Conservation (phyloP, 2,888 invertebrate species). For the Smittia aterrima region DNA sequence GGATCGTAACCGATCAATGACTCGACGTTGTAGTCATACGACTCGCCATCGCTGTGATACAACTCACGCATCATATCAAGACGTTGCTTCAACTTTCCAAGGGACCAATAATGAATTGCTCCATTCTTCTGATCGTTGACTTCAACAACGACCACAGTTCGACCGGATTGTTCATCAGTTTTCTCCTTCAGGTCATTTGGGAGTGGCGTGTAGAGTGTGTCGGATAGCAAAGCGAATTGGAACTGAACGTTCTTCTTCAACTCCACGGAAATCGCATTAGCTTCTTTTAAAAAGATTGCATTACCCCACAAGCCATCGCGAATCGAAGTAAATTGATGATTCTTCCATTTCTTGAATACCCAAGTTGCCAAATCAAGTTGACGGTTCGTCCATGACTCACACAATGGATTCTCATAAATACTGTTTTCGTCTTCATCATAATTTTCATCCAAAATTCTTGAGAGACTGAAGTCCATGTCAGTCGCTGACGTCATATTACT, state of each 20-base stretch:
- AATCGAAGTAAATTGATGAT: conserved; percentile 99
- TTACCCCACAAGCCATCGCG: conserved; percentile 99
- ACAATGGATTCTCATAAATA: conserved; percentile 90
- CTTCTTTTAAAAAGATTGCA: conserved; percentile 98
- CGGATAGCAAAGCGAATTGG: conserved; percentile 96
- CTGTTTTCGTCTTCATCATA: conserved; percentile 65
- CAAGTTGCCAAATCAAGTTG: conserved; percentile 92
- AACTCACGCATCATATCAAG: conserved; percentile 99
- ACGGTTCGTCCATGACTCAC: conserved; percentile 95
- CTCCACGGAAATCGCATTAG: conserved; percentile 99
- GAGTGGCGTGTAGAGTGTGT: conserved; percentile 95
- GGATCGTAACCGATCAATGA: conserved; percentile 92
- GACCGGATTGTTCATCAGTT: conserved; percentile 66
- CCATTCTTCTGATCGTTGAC: conserved; percentile 99
- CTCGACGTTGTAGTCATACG: conserved; percentile 91
- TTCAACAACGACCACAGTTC: conserved; percentile 97
- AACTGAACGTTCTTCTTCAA: conserved; percentile 99
- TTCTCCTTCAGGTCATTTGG: conserved; percentile 73
- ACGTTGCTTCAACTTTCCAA: conserved; percentile 97
- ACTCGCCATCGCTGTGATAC: conserved; percentile 98
- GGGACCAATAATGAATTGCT: conserved; percentile 98
- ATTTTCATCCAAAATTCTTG: conserved; percentile 89
- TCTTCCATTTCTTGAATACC: conserved; percentile 98
- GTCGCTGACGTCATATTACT: conserved; percentile 62
- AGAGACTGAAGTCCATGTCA: conserved; percentile 61